Percentiles rank a stretch among this genome's conserved stretches.
These are phyloP conservation scores for Bombus sylvicola DNA, from an alignment of 1,140 invertebrate genomes.

Conservation along the genomic window DNA sequence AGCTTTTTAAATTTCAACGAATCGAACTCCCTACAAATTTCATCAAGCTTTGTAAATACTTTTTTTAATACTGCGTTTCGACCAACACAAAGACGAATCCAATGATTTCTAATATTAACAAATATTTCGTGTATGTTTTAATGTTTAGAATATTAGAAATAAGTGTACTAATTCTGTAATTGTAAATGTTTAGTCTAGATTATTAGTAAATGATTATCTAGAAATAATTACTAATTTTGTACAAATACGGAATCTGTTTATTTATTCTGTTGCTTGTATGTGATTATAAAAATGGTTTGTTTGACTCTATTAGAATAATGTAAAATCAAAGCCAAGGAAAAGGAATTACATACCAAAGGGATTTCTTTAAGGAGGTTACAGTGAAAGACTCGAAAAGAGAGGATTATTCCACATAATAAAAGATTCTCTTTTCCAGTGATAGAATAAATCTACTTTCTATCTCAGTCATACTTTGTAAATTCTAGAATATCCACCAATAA, in stretches of 20 bases:
- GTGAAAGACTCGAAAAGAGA: not conserved
- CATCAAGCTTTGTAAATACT: too few relatives aligned
- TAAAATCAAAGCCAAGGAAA: not conserved
- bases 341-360: not conserved
- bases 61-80: too few relatives aligned
- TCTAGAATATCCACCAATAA: not conserved
- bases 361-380: not conserved
- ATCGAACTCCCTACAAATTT: too few relatives aligned
- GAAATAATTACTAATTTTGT: not conserved
- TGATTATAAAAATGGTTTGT: not conserved
- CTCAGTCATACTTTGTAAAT: not conserved
- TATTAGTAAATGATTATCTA: too few relatives aligned
- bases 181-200: too few relatives aligned
- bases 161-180: too few relatives aligned
- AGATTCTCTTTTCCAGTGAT: not conserved
- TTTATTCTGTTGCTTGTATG: not conserved
- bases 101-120: too few relatives aligned
- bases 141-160: too few relatives aligned
- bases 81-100: too few relatives aligned
- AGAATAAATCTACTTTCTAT: not conserved
- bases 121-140: too few relatives aligned
- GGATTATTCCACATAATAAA: not conserved
- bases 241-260: not conserved
- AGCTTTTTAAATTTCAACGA: too few relatives aligned
- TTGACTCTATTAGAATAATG: not conserved